A percentile compares a stretch with the other conserved stretches of the same genome.
These are phyloP conservation scores for Masnerella sp. DNA, from an alignment of 2,888 invertebrate genomes.

Conservation along the genomic window DNA sequence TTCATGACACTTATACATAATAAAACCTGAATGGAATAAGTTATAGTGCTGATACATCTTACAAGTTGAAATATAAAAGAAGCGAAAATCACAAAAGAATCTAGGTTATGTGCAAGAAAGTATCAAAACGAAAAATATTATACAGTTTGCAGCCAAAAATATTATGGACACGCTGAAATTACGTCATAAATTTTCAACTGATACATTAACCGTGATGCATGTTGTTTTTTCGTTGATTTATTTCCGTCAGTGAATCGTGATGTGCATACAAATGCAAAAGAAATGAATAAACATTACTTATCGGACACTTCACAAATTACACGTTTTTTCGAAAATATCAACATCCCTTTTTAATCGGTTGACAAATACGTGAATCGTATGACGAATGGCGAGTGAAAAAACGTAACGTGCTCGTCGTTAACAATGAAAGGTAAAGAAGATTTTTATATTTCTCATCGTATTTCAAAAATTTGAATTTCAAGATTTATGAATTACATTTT, in stretches of 20 bases:
- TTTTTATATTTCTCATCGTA: too few species aligned
- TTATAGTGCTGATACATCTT: too few species aligned
- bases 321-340: background rate
- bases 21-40: too few species aligned
- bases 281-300: constrained; percentile 6
- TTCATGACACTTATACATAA: too few species aligned
- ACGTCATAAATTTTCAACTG: constrained; percentile 26
- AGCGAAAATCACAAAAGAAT: constrained; percentile 1
- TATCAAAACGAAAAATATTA: constrained; percentile 3
- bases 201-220: constrained; percentile 21
- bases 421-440: too few species aligned
- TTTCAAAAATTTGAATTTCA: too few species aligned
- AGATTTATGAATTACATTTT: too few species aligned
- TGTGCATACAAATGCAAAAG: constrained; percentile 18
- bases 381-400: too few species aligned
- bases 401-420: too few species aligned
- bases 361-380: too few species aligned
- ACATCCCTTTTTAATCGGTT: too few species aligned
- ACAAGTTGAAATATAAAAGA: background rate
- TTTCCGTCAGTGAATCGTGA: constrained; percentile 5
- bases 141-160: constrained; percentile 17
- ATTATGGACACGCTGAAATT: constrained; percentile 19
- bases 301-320: constrained; percentile 5
- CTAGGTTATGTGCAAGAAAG: constrained; percentile 9
- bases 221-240: constrained; percentile 9